phyloP scores from a whole-genome alignment of 2,888 invertebrate genomes.

The Himalopsyche japonica region DNA sequence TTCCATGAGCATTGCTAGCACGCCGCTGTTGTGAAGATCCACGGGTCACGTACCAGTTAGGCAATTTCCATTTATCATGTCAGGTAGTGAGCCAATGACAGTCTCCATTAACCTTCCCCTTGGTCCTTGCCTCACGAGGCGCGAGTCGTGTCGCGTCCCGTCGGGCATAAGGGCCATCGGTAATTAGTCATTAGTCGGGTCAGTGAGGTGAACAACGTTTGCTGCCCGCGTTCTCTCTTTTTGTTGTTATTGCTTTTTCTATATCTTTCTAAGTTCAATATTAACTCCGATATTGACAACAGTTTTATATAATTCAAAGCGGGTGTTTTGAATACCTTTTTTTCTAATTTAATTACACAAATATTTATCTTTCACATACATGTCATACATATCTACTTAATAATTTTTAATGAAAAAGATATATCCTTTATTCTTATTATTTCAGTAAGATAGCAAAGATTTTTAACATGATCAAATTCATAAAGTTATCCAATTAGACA shows the following conservation, averaged over 20 bases:
- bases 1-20: not conserved
- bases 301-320: too few species aligned
- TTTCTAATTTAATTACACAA: too few species aligned
- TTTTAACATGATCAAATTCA: too few species aligned
- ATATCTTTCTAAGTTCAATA: not conserved
- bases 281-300: not conserved
- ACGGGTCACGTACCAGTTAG: constrained; percentile 8
- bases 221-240: not conserved
- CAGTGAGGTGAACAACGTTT: not conserved
- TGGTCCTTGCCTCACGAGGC: not conserved
- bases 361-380: too few species aligned
- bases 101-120: constrained; percentile 2
- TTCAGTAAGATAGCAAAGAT: too few species aligned
- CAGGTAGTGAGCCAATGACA: constrained; percentile 10
- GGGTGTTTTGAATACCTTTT: too few species aligned
- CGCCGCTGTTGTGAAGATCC: not conserved
- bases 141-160: not conserved
- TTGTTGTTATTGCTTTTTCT: not conserved
- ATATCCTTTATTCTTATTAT: too few species aligned
- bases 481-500: too few species aligned
- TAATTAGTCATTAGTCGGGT: constrained; percentile 31
- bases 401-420: too few species aligned
- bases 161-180: constrained; percentile 1
- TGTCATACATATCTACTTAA: too few species aligned
- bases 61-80: constrained; percentile 15